phyloP scores from a whole-genome alignment of 1,140 invertebrate genomes.

The Charaxes varanes region DNA sequence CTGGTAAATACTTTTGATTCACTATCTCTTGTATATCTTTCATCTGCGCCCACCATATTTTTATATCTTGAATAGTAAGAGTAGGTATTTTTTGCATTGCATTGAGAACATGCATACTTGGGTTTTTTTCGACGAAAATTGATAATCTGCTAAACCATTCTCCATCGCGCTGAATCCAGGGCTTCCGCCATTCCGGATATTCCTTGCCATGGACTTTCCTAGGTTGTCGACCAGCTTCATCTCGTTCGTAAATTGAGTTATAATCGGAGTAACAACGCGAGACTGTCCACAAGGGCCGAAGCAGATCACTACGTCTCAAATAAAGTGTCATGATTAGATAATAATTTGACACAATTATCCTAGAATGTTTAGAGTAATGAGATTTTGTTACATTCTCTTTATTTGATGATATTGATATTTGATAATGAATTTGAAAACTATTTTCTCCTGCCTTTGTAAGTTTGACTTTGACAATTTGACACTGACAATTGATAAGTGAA shows the following conservation, averaged over 20 bases:
- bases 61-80: conserved; percentile 35
- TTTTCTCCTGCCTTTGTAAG: too few species aligned
- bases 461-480: conserved; percentile 4
- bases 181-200: conserved; percentile 58
- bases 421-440: too few species aligned
- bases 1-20: conserved; percentile 48
- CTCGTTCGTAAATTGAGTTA: conserved; percentile 52
- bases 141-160: conserved; percentile 55
- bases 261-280: conserved; percentile 43
- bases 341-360: too few species aligned
- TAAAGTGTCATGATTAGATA: conserved; percentile 29
- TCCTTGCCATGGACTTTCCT: conserved; percentile 42
- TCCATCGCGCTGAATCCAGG: conserved; percentile 51
- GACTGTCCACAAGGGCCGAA: conserved; percentile 22
- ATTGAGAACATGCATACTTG: conserved; percentile 45
- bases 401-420: too few species aligned
- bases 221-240: conserved; percentile 50
- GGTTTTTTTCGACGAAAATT: conserved; percentile 53
- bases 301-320: conserved; percentile 21
- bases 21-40: conserved; percentile 55
- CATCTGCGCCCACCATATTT: conserved; percentile 51
- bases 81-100: conserved; percentile 43
- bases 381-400: too few species aligned
- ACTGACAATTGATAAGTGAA: conserved; percentile 6
- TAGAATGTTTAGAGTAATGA: too few species aligned